A percentile compares a stretch with the other conserved stretches of the same genome.
Conservation (phyloP, 2,797 vertebrate genomes). For the Sebastes hubbsi region DNA sequence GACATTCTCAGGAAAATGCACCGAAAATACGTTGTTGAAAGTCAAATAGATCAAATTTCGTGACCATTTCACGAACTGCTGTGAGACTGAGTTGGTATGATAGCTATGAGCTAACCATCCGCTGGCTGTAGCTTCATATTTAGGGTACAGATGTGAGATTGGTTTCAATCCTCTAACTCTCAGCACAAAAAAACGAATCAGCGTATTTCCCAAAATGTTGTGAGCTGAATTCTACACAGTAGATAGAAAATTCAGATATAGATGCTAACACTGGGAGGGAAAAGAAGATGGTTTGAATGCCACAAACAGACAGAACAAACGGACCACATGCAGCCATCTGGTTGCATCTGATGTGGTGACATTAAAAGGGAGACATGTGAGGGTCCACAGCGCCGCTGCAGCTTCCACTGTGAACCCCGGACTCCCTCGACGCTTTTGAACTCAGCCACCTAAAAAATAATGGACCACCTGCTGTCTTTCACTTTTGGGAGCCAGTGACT, state of each 20-base stretch:
- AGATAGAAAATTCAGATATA: not conserved
- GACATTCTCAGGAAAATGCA: not conserved
- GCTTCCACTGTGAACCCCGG: slow-evolving; percentile 19
- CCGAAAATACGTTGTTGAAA: not conserved
- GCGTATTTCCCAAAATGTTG: not conserved
- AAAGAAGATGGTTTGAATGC: not conserved
- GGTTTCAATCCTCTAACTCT: not conserved
- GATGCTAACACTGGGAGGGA: not conserved
- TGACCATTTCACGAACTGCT: not conserved
- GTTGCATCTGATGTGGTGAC: slow-evolving; percentile 47
- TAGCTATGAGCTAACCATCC: not conserved
- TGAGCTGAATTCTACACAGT: not conserved
- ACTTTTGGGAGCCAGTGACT: slow-evolving; percentile 23
- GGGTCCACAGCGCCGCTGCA: slow-evolving; percentile 2
- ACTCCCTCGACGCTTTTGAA: slow-evolving; percentile 41
- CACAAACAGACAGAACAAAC: slow-evolving; percentile 18
- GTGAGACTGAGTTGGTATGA: not conserved
- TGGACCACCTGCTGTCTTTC: slow-evolving; percentile 50
- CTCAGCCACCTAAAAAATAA: slow-evolving; percentile 45
- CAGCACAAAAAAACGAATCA: not conserved
- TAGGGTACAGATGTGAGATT: no score
- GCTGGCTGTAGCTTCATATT: not conserved
- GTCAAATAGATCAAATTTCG: not conserved
- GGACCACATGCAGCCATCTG: slow-evolving; percentile 38
- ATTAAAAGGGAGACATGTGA: slow-evolving; percentile 42